A percentile compares a stretch with the other conserved stretches of the same genome.
phyloP scores from a whole-genome alignment of 2,888 invertebrate genomes.

The Bruchidius siliquastri region DNA sequence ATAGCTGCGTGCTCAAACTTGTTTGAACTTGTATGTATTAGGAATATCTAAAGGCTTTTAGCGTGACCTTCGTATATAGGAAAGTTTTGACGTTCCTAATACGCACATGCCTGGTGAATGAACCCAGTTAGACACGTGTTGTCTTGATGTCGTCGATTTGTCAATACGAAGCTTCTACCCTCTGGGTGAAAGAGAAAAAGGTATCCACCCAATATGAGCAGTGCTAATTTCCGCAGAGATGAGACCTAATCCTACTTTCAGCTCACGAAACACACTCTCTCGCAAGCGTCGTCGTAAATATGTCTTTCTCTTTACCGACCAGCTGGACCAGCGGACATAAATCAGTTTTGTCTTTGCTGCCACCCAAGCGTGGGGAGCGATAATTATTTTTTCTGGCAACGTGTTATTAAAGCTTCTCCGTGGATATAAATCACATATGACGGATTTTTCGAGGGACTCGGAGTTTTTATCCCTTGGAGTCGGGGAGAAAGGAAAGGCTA shows the following conservation, averaged over 20 bases:
- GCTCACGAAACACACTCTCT: not conserved
- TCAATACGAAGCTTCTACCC: too few relatives aligned
- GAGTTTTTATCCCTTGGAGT: not conserved
- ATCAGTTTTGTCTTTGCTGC: not conserved
- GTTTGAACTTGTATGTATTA: too few relatives aligned
- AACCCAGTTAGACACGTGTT: too few relatives aligned
- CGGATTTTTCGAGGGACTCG: not conserved
- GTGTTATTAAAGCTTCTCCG: not conserved
- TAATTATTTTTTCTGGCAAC: not conserved
- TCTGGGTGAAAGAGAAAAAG: not conserved
- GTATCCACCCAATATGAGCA: not conserved
- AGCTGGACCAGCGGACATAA: not conserved
- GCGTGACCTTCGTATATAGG: too few relatives aligned
- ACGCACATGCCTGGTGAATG: too few relatives aligned
- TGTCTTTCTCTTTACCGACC: not conserved
- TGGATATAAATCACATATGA: not conserved
- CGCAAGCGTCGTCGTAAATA: not conserved
- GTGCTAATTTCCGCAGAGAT: not conserved
- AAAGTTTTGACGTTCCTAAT: too few relatives aligned
- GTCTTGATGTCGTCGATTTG: too few relatives aligned
- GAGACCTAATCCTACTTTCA: not conserved
- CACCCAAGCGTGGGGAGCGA: not conserved
- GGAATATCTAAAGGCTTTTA: too few relatives aligned
- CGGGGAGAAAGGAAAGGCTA: not conserved
- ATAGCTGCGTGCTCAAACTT: too few relatives aligned